Evolutionary conservation across 2,888 invertebrate genomes (phyloP), one percentile per base, ranked within the genome.

Genomic region (Abrostola triplasia): DNA sequence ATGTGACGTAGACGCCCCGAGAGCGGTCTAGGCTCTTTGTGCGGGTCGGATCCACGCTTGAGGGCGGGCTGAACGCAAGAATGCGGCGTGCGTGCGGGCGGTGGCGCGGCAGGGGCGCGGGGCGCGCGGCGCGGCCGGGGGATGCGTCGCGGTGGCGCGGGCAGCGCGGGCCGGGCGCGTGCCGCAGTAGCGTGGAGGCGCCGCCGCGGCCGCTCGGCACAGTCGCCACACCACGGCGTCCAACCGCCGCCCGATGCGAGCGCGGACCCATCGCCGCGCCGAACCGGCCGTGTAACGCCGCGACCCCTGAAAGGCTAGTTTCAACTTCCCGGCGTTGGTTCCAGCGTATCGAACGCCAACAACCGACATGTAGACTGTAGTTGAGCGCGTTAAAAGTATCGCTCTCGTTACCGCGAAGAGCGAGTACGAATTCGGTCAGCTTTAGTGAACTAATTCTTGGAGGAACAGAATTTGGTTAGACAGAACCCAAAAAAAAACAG

Each of bases 101-200:
- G 82, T 70, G 86, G 84, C 81, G 87, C 84, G 88, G 84, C 81
- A 82, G 81, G 84, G 81, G 82, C 63, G 83, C 75, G 83, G 86
- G 85, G 78, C 77, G 84, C 77, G 84, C 80, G 83, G 84, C 79
- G 84, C 70, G 82, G 82, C 82, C 84, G 87, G 87, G 88, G 90
- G 89, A 89, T 88, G 87, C 86, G 86, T 86, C 84, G 87, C 84
- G 86, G 84, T 78, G 80, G 83, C 78, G 86, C 87, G 89, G 86
- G 84, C 82, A 79, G 82, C 83, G 84, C 85, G 88, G 84, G 85
- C 82, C 81, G 87, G 86, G 88, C 92, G 92, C 93, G 92, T 92
- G 90, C 93, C 93, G 93, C 93, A 93, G 92, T 94, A 93, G 89
- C 91, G 93, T 91, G 92, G 89, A 91, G 90, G 92, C 90, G 90